Evolutionary conservation across 1,140 invertebrate genomes (phyloP).

Genomic region (Eulimnadia texana): DNA sequence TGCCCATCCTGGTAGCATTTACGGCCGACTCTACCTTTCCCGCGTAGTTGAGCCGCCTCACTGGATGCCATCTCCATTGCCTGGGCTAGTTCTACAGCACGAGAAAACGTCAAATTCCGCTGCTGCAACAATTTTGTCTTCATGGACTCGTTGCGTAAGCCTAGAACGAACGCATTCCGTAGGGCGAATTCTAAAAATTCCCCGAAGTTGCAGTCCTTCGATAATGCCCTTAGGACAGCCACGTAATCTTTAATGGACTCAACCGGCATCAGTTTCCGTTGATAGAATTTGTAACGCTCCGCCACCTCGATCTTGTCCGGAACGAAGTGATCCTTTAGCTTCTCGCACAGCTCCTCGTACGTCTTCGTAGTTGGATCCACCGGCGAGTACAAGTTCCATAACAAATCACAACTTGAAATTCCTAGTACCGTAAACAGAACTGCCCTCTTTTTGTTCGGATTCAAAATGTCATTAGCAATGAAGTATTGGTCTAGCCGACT

Average conservation of each 20-base stretch:
- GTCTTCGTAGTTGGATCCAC: conserved; percentile 1
- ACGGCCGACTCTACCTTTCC: too few species aligned
- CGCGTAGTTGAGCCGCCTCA: too few species aligned
- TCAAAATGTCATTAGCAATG: conserved; percentile 1
- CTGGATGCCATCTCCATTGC: too few species aligned
- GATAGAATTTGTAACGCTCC: conserved; percentile 8
- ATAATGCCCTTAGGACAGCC: neutral
- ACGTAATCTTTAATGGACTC: conserved; percentile 5
- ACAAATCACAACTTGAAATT: neutral
- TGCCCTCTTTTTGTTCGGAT: neutral
- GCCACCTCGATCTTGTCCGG: conserved; percentile 11
- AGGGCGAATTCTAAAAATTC: conserved; percentile 4
- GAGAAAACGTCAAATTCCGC: too few species aligned
- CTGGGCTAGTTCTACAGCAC: too few species aligned
- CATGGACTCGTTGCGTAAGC: neutral
- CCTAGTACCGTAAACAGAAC: neutral
- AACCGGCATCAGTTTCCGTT: neutral
- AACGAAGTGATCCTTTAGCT: conserved; percentile 1
- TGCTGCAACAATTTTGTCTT: too few species aligned
- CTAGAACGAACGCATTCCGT: conserved; percentile 9
- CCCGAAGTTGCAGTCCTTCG: conserved; percentile 11
- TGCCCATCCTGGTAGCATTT: too few species aligned
- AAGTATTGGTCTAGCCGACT: neutral
- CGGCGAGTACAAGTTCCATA: neutral
- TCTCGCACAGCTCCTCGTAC: neutral